Conservation (phyloP, 2,113 vertebrate genomes). For the Martes martes region DNA sequence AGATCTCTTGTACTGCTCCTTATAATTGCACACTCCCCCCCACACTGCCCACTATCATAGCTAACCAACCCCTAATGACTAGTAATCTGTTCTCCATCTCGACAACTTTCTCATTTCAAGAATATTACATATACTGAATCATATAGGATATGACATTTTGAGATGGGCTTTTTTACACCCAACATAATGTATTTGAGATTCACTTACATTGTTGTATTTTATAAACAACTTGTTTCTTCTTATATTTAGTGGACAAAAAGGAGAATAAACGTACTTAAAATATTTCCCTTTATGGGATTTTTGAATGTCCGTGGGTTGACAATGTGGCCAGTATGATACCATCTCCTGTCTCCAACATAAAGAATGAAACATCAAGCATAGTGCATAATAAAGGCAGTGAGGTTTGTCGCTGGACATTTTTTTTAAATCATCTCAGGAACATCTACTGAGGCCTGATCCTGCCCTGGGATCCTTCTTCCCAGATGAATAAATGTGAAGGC, state of each 20-base stretch:
- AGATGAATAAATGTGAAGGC: background rate
- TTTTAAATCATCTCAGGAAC: background rate
- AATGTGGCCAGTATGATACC: background rate
- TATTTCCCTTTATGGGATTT: background rate
- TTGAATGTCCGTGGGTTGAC: background rate
- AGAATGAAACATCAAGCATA: background rate
- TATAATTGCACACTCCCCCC: background rate
- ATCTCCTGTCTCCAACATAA: background rate
- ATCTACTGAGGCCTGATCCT: background rate
- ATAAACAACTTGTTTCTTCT: background rate
- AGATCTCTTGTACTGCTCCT: background rate
- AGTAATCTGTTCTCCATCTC: background rate
- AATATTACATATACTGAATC: background rate
- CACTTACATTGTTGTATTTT: background rate
- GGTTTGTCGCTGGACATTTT: background rate
- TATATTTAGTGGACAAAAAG: background rate
- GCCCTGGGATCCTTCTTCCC: background rate
- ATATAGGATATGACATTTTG: background rate
- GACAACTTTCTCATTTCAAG: constrained; percentile 12
- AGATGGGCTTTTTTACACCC: background rate
- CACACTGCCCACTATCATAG: background rate
- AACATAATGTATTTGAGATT: background rate
- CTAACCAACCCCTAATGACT: background rate
- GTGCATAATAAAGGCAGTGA: background rate
- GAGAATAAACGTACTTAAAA: background rate